Evolutionary conservation across 2,113 vertebrate species (phyloP), one percentile per base, ranked within the genome.

Genomic region (Leiothrix lutea): DNA sequence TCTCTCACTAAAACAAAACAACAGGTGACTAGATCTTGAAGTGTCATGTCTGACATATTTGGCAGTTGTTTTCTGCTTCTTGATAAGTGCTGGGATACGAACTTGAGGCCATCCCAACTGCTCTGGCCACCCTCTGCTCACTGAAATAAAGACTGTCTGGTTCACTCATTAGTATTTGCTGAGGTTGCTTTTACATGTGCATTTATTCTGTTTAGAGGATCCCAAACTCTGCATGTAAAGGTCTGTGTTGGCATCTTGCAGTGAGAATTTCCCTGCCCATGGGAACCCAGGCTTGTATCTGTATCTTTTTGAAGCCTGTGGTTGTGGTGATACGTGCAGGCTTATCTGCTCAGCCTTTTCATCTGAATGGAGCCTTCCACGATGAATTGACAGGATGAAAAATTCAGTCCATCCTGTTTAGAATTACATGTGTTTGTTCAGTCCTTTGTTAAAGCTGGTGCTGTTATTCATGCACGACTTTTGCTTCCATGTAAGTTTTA

Each of bases 401-500:
- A 90, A 54, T 56, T 79, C 78, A 62, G 74, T 54, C 71, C 85
- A 57, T 88, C 92, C 90, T 93, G 81, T 92, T 94, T 35, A 71
- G 92, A 93, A n/a, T 71, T 47, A 31, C 31, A 5, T 13, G 17
- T 90, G 87, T 96, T 93, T 94, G 36, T 88, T 92, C 82, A 80
- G 81, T n/a, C 84, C 62, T 73, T 96, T 94, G 93, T 92, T 48
- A 82, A 73, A 82, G 26, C 45, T n/a, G 44, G 31, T 60, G 29
- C 60, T 7, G 11, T 88, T 96, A 90, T 69, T 95, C 85, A 85
- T 82, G 66, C 71, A 95, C 1, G 0, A 15, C 58, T 92, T 95
- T 86, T 77, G 78, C 74, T 96, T 94, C 90, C 64, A 29, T 84
- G 40, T 83, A 88, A 95, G 86, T 42, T 56, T 95, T 91, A 54